phyloP scores from a whole-genome alignment of 2,888 invertebrate genomes.

The Nomada ferruginata region DNA sequence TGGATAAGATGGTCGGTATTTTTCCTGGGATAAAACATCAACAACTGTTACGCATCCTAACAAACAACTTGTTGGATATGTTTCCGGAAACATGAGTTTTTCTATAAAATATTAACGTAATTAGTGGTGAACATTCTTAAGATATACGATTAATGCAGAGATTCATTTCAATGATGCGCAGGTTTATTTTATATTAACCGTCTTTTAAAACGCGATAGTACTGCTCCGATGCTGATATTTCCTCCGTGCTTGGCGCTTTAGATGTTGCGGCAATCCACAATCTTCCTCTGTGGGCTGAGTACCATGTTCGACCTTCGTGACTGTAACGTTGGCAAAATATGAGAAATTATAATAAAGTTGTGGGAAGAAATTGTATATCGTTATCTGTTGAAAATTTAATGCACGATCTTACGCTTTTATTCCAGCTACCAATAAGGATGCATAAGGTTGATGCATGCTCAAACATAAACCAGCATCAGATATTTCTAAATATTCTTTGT shows the following conservation, averaged over 20 bases:
- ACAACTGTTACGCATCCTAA: slow-evolving; percentile 95
- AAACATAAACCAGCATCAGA: slow-evolving; percentile 94
- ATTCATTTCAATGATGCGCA: background rate
- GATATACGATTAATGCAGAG: background rate
- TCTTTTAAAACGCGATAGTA: slow-evolving; percentile 88
- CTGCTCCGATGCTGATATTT: slow-evolving; percentile 89
- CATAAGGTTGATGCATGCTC: slow-evolving; percentile 98
- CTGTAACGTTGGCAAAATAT: slow-evolving; percentile 82
- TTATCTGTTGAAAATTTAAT: no score
- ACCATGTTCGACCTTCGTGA: slow-evolving; percentile 98
- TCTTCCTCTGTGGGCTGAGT: slow-evolving; percentile 94
- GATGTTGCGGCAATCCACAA: slow-evolving; percentile 97
- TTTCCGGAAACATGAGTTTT: slow-evolving; percentile 90
- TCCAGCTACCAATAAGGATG: slow-evolving; percentile 95
- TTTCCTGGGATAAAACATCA: slow-evolving; percentile 94
- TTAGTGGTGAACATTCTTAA: background rate
- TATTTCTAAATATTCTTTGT: slow-evolving; percentile 92
- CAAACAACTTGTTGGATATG: slow-evolving; percentile 94
- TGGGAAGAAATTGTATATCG: background rate
- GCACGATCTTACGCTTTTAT: slow-evolving; percentile 90
- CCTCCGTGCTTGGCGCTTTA: slow-evolving; percentile 89
- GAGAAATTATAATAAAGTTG: background rate
- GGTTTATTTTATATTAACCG: slow-evolving; percentile 83
- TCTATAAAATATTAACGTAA: slow-evolving; percentile 75
- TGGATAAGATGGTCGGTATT: slow-evolving; percentile 91